Evolutionary conservation across 1,140 invertebrate species (phyloP).

Genomic region (Rhyzopertha dominica): DNA sequence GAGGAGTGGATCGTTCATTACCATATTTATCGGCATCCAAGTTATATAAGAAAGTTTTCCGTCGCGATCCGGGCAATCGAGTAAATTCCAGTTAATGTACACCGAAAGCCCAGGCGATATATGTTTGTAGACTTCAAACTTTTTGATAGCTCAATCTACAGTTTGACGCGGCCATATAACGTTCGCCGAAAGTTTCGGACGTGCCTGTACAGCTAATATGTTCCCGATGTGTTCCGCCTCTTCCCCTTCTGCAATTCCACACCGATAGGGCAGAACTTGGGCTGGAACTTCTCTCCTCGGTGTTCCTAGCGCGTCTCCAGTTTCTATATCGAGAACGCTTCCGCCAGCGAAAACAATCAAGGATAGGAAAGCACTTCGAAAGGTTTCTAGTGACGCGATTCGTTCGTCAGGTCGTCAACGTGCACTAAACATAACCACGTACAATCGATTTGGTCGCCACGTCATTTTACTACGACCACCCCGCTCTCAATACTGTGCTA

Average conservation of each 20-base stretch:
- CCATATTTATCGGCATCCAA: conserved; percentile 36
- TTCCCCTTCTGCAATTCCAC: too few relatives aligned
- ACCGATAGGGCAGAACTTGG: too few relatives aligned
- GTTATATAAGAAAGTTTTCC: conserved; percentile 25
- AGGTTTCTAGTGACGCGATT: too few relatives aligned
- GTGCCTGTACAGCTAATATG: conserved; percentile 28
- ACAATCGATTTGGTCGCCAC: too few relatives aligned
- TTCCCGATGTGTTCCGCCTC: conserved; percentile 19
- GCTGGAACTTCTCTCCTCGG: conserved; percentile 6
- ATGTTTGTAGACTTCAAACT: conserved; percentile 21
- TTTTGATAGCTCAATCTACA: conserved; percentile 34
- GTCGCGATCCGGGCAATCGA: conserved; percentile 32
- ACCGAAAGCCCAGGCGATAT: conserved; percentile 21
- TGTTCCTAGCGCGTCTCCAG: too few relatives aligned
- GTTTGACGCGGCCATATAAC: conserved; percentile 31
- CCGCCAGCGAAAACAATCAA: too few relatives aligned
- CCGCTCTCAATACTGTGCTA: too few relatives aligned
- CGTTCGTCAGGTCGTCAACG: too few relatives aligned
- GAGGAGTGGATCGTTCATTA: conserved; percentile 25
- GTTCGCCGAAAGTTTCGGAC: conserved; percentile 26
- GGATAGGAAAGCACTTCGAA: too few relatives aligned
- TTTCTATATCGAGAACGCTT: too few relatives aligned
- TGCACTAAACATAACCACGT: too few relatives aligned
- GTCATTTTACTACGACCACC: too few relatives aligned
- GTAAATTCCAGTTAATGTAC: conserved; percentile 33